A percentile compares a stretch with the other conserved stretches of the same genome.
Evolutionary conservation across 2,888 invertebrate species (phyloP).

Genomic region (Amitus sp.): DNA sequence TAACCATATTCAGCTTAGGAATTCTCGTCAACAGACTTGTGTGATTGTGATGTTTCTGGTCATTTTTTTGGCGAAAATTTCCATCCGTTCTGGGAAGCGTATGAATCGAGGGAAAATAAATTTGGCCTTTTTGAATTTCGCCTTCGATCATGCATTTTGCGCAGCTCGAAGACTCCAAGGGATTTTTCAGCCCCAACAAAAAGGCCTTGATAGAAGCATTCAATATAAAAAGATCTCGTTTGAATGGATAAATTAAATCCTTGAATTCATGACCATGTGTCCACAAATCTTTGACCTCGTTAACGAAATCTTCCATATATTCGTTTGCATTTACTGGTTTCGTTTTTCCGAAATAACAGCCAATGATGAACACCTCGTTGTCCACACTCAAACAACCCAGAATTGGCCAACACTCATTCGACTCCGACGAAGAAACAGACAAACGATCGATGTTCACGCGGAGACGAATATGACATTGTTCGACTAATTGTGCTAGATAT

Average conservation of each 20-base stretch:
- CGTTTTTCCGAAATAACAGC: background rate
- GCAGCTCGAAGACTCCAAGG: background rate
- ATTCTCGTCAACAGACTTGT: background rate
- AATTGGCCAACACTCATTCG: constrained; percentile 8
- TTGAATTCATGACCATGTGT: constrained; percentile 14
- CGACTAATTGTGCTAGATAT: background rate
- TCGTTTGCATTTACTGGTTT: background rate
- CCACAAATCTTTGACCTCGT: constrained; percentile 25
- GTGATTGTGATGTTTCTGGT: background rate
- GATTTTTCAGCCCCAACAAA: background rate
- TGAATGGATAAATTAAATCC: background rate
- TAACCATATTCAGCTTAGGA: background rate
- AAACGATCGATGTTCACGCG: constrained; percentile 4
- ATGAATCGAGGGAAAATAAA: background rate
- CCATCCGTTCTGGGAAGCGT: background rate
- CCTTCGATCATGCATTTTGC: background rate
- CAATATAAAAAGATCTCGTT: constrained; percentile 14
- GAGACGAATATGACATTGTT: background rate
- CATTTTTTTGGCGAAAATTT: background rate
- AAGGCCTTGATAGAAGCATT: background rate
- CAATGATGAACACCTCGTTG: constrained; percentile 5
- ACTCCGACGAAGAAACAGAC: constrained; percentile 22
- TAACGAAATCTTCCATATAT: background rate
- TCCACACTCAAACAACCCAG: background rate
- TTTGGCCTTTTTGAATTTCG: no score